Base-by-base conservation (phyloP, 2,113 vertebrate genomes). In the Lampris incognitus region DNA sequence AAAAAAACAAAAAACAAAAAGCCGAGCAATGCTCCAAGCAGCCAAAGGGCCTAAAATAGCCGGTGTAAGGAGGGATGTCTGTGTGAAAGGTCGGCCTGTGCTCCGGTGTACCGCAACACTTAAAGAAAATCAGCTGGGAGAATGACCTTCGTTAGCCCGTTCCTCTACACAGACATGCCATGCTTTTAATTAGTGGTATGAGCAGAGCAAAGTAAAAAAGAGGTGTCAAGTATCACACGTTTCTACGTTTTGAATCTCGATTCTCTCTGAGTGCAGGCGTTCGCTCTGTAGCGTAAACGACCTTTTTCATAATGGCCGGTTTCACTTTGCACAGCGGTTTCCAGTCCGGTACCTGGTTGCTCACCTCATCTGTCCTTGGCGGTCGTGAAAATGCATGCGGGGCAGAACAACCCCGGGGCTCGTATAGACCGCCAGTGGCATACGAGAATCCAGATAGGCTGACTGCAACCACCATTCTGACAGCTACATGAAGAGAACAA, bases 281-380 rank as follows among this genome's bases (percentile, higher is more conserved):
- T 72, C 36, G 67, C 46, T 48, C 54, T 1, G 1, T 42, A 55
- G 1, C n/a, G 7, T 13, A 42, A n/a, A 9, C 13, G 11, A 9
- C 49, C 24, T 41, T 11, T 61, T 70, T 42, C 3, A 41, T 37
- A 41, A 63, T 63, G 58, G 65, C 54, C 44, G 63, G 7, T 69
- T 72, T 51, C 39, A 39, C 9, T 54, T 36, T 44, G n/a, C 10
- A 64, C n/a, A 60, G 40, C 57, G 49, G 11, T 13, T 4, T 6
- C 56, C 11, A 37, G 4, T 68, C 6, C 1, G 5, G 1, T 39
- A 46, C 0, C 42, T 11, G 58, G 63, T 54, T 62, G 52, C 89
- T 95, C 93, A 99, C 98, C 98, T 96, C 81, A 98, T 97, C 89
- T 99, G 98, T n/a, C 97, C 98, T 88, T 99, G 98, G 2, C 95